Evolutionary conservation across 2,113 vertebrate genomes (phyloP).

Genomic region (Okapia johnstoni): DNA sequence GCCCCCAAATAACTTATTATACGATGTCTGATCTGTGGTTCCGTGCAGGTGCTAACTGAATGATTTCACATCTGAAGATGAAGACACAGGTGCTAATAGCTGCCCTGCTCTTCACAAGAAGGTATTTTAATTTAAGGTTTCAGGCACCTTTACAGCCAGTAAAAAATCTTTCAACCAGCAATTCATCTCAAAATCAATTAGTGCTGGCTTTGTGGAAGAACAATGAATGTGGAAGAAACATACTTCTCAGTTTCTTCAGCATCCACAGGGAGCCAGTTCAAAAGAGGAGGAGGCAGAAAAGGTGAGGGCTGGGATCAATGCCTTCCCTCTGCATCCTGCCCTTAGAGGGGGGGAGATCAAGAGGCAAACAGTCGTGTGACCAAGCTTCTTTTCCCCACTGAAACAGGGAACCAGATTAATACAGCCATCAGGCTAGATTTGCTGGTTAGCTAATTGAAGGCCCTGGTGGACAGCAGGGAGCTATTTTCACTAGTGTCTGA

Average conservation of each 20-base stretch:
- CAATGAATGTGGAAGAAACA: neutral
- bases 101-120: neutral
- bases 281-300: neutral
- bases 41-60: neutral
- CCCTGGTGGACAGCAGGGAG: slow-evolving; percentile 57
- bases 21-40: neutral
- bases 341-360: slow-evolving; percentile 16
- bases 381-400: slow-evolving; percentile 26
- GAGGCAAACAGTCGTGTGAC: slow-evolving; percentile 14
- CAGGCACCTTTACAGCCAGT: neutral
- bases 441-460: slow-evolving; percentile 70
- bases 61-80: neutral
- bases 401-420: slow-evolving; percentile 63
- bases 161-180: neutral
- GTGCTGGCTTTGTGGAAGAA: neutral
- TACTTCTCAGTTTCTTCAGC: neutral
- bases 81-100: neutral
- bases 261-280: neutral
- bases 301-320: neutral
- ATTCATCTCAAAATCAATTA: slow-evolving; percentile 47
- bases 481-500: slow-evolving; percentile 62
- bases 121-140: slow-evolving; percentile 11
- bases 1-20: neutral
- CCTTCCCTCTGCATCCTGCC: slow-evolving; percentile 25
- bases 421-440: slow-evolving; percentile 61